phyloP scores from a whole-genome alignment of 2,797 vertebrate genomes.

The Trachops cirrhosus region DNA sequence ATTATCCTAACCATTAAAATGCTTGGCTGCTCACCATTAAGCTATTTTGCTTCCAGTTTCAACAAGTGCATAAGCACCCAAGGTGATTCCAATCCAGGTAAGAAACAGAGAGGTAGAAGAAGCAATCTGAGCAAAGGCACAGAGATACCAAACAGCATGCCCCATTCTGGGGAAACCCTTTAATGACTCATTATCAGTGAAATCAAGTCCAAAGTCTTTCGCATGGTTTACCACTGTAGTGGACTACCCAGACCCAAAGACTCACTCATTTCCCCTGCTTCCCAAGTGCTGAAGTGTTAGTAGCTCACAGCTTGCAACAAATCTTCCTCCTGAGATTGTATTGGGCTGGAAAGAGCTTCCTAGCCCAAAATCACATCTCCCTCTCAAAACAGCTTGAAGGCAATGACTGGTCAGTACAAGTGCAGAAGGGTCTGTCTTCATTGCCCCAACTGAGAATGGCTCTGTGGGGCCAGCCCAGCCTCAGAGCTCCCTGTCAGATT shows the following conservation, averaged over 20 bases:
- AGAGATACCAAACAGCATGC: neutral
- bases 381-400: neutral
- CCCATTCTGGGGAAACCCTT: neutral
- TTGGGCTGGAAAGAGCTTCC: neutral
- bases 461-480: neutral
- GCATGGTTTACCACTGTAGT: neutral
- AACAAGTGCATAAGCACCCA: neutral
- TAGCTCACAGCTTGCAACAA: neutral
- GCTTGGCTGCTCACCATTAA: neutral
- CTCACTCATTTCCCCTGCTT: neutral
- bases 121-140: neutral
- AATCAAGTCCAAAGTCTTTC: conserved; percentile 15
- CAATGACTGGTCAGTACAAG: neutral
- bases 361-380: neutral
- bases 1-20: neutral
- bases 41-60: neutral
- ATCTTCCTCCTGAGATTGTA: neutral
- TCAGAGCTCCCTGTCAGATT: neutral
- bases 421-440: neutral
- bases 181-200: neutral
- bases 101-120: neutral
- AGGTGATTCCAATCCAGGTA: neutral
- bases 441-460: neutral
- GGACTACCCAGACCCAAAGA: neutral
- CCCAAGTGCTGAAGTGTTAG: neutral